Base-by-base conservation (phyloP, 1,140 invertebrate genomes). In the Megalonaias nervosa region DNA sequence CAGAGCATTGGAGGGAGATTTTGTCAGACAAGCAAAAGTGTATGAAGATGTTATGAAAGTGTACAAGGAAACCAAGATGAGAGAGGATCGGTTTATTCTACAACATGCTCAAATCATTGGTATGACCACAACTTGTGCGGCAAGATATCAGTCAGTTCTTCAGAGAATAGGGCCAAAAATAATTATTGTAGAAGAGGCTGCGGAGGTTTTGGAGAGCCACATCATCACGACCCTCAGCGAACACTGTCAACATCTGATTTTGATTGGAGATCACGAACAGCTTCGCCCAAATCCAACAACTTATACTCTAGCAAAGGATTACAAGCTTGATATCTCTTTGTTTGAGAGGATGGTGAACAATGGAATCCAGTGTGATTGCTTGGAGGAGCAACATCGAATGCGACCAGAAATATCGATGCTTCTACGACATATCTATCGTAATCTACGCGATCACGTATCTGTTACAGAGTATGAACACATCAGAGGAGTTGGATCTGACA, bases 221-320 rank as follows among this genome's bases (percentile, higher is more conserved):
- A 78, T 90, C 17, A 81, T 90, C 3, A 85, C 87, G 17, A 83
- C 84, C 12, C 81, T 97, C 14, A 94, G 94, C n/a, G 86, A 92
- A 58, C 81, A 92, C 59, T 95, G 95, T 78, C 80, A 97, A 89
- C 96, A 97, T 86, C 91, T 97, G 0, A 96, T 97, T 78, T 91
- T 96, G 17, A 95, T 97, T 80, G 95, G 95, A 91, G 96, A 97
- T 87, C 92, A 92, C 75, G 86, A 92, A 78, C 92, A 93, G 81
- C 83, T 93, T 11, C 85, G 90, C 56, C 92, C 92, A 15, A 89
- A 86, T 74, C 86, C 92, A 60, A 85, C 85, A 60, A 88, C 89
- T 57, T 88, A 86, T 80, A 68, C 83, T 56, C 81, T 91, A n/a
- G 87, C 87, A 16, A 81, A 75, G 38, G 75, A 90, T 17, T 92